Conservation (phyloP, 2,797 vertebrate species). For the Rhynchotus rufescens region DNA sequence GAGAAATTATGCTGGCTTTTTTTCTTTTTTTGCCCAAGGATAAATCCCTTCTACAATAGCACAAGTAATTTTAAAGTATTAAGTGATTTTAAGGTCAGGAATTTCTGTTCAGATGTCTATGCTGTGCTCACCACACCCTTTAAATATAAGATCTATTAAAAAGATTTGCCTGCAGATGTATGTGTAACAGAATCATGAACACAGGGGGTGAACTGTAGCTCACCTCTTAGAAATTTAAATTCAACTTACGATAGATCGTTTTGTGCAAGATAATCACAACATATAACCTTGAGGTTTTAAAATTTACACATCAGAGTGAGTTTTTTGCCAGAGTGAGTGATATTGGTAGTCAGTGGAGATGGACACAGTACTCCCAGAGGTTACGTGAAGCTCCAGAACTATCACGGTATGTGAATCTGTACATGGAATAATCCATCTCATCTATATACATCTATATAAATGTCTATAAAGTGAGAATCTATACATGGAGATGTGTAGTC, state of each 20-base stretch:
- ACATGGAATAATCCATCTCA: too few relatives aligned
- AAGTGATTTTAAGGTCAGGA: slow-evolving; percentile 22
- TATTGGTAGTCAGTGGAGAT: neutral
- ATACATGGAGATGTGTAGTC: neutral
- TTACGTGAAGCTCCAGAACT: neutral
- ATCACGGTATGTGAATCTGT: neutral
- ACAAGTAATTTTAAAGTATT: slow-evolving; percentile 1
- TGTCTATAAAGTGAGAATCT: neutral
- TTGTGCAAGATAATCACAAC: neutral
- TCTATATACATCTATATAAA: too few relatives aligned
- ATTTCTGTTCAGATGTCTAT: slow-evolving; percentile 62
- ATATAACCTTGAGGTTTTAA: neutral
- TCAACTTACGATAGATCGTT: neutral
- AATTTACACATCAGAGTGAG: neutral
- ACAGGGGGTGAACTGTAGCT: neutral
- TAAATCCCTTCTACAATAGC: neutral
- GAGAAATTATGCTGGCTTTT: neutral
- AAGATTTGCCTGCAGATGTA: neutral
- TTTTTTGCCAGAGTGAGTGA: neutral
- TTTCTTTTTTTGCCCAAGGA: neutral
- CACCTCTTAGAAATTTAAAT: neutral
- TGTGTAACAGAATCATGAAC: slow-evolving; percentile 5
- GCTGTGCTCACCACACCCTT: slow-evolving; percentile 9
- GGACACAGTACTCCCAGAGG: neutral
- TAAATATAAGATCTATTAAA: neutral